Evolutionary conservation across 2,888 invertebrate genomes (phyloP).

Genomic region (Caenorhabditis macrosperma): DNA sequence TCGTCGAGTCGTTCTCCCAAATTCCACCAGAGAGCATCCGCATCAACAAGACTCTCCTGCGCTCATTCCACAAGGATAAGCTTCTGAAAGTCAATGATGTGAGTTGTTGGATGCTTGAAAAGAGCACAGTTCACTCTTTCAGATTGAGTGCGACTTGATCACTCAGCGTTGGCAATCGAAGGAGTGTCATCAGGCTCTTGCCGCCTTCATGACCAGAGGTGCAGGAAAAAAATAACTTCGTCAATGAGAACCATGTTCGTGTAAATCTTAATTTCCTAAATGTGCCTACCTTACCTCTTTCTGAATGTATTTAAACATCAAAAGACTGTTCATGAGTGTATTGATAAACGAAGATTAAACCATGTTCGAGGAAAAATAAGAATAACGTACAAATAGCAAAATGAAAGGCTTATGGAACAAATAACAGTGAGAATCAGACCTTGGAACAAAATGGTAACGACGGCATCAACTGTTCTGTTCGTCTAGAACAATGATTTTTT

Average conservation of each 20-base stretch:
- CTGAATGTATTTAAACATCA: neutral
- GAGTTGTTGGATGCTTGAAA: neutral
- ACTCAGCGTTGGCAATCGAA: constrained; percentile 85
- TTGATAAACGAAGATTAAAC: neutral
- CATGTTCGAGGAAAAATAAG: neutral
- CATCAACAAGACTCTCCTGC: constrained; percentile 86
- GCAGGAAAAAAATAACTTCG: constrained; percentile 65
- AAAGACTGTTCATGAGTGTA: neutral
- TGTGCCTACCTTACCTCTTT: constrained; percentile 1
- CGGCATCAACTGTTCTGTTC: constrained; percentile 51
- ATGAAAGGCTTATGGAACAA: neutral
- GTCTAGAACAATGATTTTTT: constrained; percentile 71
- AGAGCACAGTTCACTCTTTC: constrained; percentile 18
- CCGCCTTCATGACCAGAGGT: constrained; percentile 82
- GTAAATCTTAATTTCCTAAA: constrained; percentile 3
- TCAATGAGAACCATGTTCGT: neutral
- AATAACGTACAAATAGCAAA: neutral
- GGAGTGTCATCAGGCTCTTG: constrained; percentile 85
- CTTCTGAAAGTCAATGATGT: constrained; percentile 80
- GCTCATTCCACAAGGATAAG: constrained; percentile 83
- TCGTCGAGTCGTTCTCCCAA: constrained; percentile 62
- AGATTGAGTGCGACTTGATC: constrained; percentile 85
- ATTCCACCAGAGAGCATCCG: constrained; percentile 83
- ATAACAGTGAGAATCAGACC: neutral
- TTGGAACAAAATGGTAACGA: neutral